phyloP scores from a whole-genome alignment of 92 coral and sea anemone genomes.

The Paragorgia papillata region DNA sequence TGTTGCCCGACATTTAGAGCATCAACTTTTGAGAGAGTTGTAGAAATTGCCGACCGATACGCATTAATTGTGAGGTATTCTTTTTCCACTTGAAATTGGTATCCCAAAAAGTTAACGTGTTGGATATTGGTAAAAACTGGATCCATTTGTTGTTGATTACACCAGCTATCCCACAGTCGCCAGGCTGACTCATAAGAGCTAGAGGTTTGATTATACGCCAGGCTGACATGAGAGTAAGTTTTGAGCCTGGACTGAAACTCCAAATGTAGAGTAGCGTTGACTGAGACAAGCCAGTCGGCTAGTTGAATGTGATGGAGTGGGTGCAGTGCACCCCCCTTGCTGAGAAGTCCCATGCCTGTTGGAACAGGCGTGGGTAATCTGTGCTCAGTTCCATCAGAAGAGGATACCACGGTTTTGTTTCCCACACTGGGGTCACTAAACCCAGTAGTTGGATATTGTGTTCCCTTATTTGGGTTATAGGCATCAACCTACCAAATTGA shows the following conservation, averaged over 20 bases:
- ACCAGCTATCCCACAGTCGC: constrained; percentile 54
- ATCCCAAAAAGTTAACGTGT: constrained; percentile 38
- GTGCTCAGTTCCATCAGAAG: constrained; percentile 35
- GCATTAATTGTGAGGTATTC: constrained; percentile 44
- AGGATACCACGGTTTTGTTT: constrained; percentile 48
- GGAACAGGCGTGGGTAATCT: constrained; percentile 38
- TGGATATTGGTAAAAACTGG: constrained; percentile 45
- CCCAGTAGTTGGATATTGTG: constrained; percentile 48
- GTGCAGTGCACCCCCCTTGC: constrained; percentile 29
- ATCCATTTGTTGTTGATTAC: constrained; percentile 34
- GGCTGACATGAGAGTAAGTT: constrained; percentile 35
- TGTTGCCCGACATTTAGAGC: constrained; percentile 54
- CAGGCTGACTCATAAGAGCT: constrained; percentile 49
- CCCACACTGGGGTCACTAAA: constrained; percentile 60
- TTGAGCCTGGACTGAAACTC: constrained; percentile 55
- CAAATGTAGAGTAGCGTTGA: constrained; percentile 35
- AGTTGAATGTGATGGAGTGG: constrained; percentile 56
- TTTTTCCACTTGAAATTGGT: constrained; percentile 25
- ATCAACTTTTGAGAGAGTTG: constrained; percentile 49
- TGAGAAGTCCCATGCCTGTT: constrained; percentile 28
- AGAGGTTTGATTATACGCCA: constrained; percentile 49
- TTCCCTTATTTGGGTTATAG: constrained; percentile 44
- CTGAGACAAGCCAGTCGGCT: constrained; percentile 64
- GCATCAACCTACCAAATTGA: constrained; percentile 61
- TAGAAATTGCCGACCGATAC: constrained; percentile 59